phyloP scores from a whole-genome alignment of 2,113 vertebrate genomes.

The Laticauda laticaudata region DNA sequence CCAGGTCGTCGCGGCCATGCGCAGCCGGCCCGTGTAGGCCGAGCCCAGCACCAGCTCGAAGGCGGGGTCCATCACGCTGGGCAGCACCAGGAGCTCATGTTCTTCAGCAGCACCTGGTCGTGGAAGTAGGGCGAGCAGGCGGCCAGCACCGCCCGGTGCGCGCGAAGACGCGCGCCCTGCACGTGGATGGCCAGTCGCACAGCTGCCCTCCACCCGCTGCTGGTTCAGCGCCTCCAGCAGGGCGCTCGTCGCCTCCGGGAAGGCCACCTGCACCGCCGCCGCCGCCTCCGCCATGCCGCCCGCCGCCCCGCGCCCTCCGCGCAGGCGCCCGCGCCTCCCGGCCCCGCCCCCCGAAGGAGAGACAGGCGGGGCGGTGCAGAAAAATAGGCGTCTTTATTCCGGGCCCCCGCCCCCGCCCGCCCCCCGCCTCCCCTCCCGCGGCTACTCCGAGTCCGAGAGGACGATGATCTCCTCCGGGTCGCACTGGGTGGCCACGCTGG shows the following conservation, averaged over 20 bases:
- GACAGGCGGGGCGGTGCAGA: not conserved
- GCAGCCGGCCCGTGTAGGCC: slow-evolving; percentile 86
- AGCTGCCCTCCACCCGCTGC: slow-evolving; percentile 83
- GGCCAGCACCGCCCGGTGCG: slow-evolving; percentile 71
- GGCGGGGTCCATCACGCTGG: slow-evolving; percentile 87
- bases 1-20: slow-evolving; percentile 87
- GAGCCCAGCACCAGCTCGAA: slow-evolving; percentile 88
- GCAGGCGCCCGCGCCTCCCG: no score
- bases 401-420: not conserved
- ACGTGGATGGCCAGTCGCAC: slow-evolving; percentile 73
- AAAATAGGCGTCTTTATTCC: slow-evolving; percentile 1
- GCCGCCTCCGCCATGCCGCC: not conserved
- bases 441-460: slow-evolving; percentile 83
- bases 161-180: slow-evolving; percentile 68
- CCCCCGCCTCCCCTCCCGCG: not conserved
- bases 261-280: slow-evolving; percentile 74
- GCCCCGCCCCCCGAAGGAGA: not conserved
- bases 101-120: slow-evolving; percentile 89
- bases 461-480: slow-evolving; percentile 86
- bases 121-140: slow-evolving; percentile 74
- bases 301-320: no score
- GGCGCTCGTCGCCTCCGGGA: slow-evolving; percentile 80
- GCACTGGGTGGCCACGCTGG: slow-evolving; percentile 84
- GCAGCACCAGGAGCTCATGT: slow-evolving; percentile 86
- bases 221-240: slow-evolving; percentile 65